Evolutionary conservation across 2,113 vertebrate genomes (phyloP).

Genomic region (Halichoerus grypus): DNA sequence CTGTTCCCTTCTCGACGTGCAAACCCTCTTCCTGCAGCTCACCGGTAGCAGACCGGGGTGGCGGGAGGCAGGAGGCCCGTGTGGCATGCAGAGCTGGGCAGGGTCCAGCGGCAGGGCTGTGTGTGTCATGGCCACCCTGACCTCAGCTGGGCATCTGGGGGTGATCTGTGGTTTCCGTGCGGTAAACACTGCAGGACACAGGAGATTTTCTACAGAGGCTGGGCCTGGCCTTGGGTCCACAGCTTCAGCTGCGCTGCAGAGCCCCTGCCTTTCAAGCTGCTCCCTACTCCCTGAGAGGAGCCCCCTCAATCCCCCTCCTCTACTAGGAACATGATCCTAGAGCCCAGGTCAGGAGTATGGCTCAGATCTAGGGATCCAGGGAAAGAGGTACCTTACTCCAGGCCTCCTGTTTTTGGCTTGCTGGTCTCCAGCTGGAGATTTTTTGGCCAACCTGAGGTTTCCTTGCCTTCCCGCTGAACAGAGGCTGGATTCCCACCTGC

Average conservation of each 20-base stretch:
- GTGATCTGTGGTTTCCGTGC: constrained; percentile 60
- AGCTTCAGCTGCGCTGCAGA: neutral
- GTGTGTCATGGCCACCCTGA: neutral
- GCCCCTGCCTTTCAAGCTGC: neutral
- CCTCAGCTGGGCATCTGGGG: constrained; percentile 72
- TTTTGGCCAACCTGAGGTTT: neutral
- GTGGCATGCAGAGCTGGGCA: accelerated
- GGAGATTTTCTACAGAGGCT: neutral
- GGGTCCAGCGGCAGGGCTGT: neutral
- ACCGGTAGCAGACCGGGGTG: neutral
- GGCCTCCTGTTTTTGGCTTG: neutral
- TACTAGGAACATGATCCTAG: neutral
- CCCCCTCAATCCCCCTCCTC: neutral
- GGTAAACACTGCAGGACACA: neutral
- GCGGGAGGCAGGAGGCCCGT: constrained; percentile 88
- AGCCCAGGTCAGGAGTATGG: neutral
- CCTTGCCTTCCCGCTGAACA: neutral
- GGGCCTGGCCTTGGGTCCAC: too few relatives aligned
- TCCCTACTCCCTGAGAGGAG: too few relatives aligned
- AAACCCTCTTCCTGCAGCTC: neutral
- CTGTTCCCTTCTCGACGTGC: neutral
- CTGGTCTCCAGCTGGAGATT: neutral
- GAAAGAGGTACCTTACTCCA: neutral
- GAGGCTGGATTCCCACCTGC: neutral
- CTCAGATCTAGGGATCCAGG: neutral